Conservation (phyloP, 2,888 invertebrate genomes). For the Falcaria lacertinaria region DNA sequence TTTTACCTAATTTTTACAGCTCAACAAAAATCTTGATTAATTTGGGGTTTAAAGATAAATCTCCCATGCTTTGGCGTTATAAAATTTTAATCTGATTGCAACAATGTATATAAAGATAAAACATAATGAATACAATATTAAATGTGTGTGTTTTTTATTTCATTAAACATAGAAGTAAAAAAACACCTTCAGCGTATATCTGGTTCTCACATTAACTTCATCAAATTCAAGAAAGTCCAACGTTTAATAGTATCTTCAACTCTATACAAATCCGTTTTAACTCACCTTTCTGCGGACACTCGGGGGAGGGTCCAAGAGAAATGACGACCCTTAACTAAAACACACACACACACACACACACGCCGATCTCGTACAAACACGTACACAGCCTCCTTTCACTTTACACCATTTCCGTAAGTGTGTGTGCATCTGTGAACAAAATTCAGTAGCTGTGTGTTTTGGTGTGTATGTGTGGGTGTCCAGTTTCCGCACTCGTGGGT, state of each 20-base stretch:
- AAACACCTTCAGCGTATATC: no score
- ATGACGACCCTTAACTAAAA: conserved; percentile 81
- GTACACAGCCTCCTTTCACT: conserved; percentile 32
- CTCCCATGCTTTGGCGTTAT: no score
- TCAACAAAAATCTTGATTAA: no score
- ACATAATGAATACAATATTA: no score
- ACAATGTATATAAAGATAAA: no score
- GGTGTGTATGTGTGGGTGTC: conserved; percentile 60
- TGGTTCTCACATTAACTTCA: no score
- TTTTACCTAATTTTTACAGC: no score
- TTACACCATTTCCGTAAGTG: conserved; percentile 23
- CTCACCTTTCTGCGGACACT: conserved; percentile 80
- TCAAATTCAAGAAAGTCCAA: no score
- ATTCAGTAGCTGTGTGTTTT: conserved; percentile 23
- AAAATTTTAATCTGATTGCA: no score
- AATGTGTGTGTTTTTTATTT: no score
- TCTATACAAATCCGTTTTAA: conserved; percentile 58
- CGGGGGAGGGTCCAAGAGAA: conserved; percentile 80
- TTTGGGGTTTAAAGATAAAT: no score
- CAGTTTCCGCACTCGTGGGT: conserved; percentile 77
- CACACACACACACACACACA: conserved; percentile 73
- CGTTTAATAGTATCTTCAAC: conserved; percentile 29
- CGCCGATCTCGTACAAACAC: conserved; percentile 55
- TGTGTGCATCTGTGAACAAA: conserved; percentile 31
- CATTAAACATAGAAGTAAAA: no score